These are phyloP conservation scores for Trichonephila clavipes DNA, from an alignment of 1,140 invertebrate genomes.

Conservation along the genomic window DNA sequence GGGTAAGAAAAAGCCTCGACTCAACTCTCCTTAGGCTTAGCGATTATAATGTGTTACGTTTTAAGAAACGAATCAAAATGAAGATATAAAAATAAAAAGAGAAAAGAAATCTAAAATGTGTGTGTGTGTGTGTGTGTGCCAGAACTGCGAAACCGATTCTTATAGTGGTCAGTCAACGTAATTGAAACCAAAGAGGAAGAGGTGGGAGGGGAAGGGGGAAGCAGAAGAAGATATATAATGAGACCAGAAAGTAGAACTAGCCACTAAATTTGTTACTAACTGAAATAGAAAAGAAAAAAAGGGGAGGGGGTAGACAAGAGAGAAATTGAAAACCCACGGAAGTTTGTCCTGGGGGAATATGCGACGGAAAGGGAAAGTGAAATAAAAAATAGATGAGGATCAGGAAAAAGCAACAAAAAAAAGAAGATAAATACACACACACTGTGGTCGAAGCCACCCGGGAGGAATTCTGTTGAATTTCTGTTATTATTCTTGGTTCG, in stretches of 20 bases:
- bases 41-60: conserved; percentile 6
- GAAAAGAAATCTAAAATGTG: not conserved
- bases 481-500: not conserved
- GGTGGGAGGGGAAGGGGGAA: no score
- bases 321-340: not conserved
- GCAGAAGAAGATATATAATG: not conserved
- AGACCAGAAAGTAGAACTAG: no score
- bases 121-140: not conserved
- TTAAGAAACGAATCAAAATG: not conserved
- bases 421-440: not conserved
- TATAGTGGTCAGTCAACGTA: not conserved
- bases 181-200: not conserved
- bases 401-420: not conserved
- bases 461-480: not conserved
- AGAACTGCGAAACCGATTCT: not conserved
- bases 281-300: not conserved
- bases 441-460: not conserved
- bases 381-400: conserved; percentile 9
- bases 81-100: not conserved
- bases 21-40: not conserved
- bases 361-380: not conserved
- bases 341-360: not conserved
- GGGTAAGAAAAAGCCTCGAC: not conserved
- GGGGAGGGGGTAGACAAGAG: not conserved
- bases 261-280: not conserved